phyloP scores from a whole-genome alignment of 2,888 invertebrate genomes.

The Tyria jacobaeae region DNA sequence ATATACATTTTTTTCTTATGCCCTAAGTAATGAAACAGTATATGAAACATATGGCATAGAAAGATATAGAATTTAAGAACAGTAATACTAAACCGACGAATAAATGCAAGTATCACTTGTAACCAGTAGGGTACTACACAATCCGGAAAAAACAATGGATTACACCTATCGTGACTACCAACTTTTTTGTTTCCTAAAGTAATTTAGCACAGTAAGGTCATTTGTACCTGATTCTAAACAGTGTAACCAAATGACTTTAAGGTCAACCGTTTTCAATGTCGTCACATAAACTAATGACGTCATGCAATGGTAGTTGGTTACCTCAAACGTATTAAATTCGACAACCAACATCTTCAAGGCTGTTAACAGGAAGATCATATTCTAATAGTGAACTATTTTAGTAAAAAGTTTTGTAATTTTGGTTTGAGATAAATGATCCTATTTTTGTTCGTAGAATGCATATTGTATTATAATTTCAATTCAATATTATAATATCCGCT shows the following conservation, averaged over 20 bases:
- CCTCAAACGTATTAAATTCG: slow-evolving; percentile 40
- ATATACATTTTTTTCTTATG: not conserved
- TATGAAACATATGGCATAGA: not conserved
- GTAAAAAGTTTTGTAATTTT: slow-evolving; percentile 31
- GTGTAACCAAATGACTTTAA: slow-evolving; percentile 20
- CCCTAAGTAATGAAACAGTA: not conserved
- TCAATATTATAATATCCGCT: not conserved
- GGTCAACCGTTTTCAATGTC: slow-evolving; percentile 23
- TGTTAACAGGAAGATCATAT: slow-evolving; percentile 15
- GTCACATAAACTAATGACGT: slow-evolving; percentile 30
- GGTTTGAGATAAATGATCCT: slow-evolving; percentile 4
- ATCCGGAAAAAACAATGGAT: not conserved
- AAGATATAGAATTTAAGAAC: not conserved
- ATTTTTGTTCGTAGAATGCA: not conserved
- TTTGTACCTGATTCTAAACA: slow-evolving; percentile 5
- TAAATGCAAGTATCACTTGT: not conserved
- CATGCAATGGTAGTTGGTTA: slow-evolving; percentile 35
- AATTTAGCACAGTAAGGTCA: slow-evolving; percentile 14
- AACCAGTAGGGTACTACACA: not conserved
- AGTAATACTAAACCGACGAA: not conserved
- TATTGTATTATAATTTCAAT: not conserved
- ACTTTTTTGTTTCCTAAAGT: not conserved
- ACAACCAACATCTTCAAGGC: slow-evolving; percentile 39
- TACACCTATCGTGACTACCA: not conserved
- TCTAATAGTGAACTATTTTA: slow-evolving; percentile 31